Base-by-base conservation (phyloP, 2,888 invertebrate species). In the Lithophane ornitopus region DNA sequence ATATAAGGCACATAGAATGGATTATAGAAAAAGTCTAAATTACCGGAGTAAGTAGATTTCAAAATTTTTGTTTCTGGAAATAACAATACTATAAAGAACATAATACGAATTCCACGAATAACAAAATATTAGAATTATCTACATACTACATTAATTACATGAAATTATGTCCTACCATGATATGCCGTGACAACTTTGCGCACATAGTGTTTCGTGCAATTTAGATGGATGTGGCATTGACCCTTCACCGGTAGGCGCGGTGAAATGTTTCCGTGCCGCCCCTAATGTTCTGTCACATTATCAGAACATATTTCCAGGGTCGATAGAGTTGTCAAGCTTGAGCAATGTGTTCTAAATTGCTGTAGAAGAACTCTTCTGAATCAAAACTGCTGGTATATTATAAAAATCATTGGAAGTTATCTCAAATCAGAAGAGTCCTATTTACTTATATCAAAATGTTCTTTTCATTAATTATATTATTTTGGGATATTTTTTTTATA, bases 101-200 rank as follows among this genome's bases (percentile, higher is more conserved):
- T 94, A 95, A 95, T 95, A 95, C 91, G 94, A 94, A 94, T 94
- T 95, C 94, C 95, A 94, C 91, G 87, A 70, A 56, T 52, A 78
- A 85, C 86, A 85, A 88, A 85, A 79, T 78, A 74, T 73, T 77
- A 63, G 84, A 90, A 76, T 86, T 81, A 85, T 81, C 86, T 88
- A 89, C 84, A 85, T 79, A 78, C 80, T 82, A 82, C 74, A 74
- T 66, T 81, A 83, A 70, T 81, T 81, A 83, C 70, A 80, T 78
- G 80, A 74, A 26, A 66, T 66, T 76, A 87, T 72, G 78, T 82
- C 71, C 79, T 84, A 81, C 16, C 7, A 59, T 76, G 70, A 75
- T 59, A 76, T 75, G 75, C 56, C 76, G 78, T 84, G 86, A 86
- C 84, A 87, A 87, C 86, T 70, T 54, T 46, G 12, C 16, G 62